Percentiles rank a stretch among this genome's conserved stretches.
phyloP scores from a whole-genome alignment of 2,797 vertebrate genomes.

The Eleutherodactylus coqui region DNA sequence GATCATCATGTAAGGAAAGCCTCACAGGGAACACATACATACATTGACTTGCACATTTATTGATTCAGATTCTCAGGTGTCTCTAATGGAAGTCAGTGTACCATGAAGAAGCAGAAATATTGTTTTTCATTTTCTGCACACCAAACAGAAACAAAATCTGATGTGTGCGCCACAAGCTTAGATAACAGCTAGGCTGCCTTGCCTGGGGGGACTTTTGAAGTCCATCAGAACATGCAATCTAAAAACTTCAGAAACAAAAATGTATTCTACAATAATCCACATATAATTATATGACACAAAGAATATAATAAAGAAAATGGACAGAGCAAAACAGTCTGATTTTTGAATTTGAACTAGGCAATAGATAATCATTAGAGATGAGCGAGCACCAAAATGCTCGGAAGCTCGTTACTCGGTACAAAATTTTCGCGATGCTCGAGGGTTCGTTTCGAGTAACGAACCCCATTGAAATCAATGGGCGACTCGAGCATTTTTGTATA shows the following conservation, averaged over 20 bases:
- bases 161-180: constrained; percentile 39
- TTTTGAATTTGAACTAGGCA: background rate
- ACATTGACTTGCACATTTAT: constrained; percentile 49
- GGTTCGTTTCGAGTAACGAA: too few relatives aligned
- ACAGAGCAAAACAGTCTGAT: background rate
- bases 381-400: too few relatives aligned
- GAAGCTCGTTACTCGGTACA: too few relatives aligned
- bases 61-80: constrained; percentile 48
- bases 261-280: background rate
- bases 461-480: too few relatives aligned
- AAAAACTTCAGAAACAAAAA: constrained; percentile 1
- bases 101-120: constrained; percentile 46
- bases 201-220: constrained; percentile 8
- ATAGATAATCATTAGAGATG: background rate
- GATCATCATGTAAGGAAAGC: constrained; percentile 34
- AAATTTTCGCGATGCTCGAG: too few relatives aligned
- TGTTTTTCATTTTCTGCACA: constrained; percentile 50
- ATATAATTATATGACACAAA: background rate
- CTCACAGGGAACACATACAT: constrained; percentile 33
- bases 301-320: background rate
- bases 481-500: too few relatives aligned
- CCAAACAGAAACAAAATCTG: constrained; percentile 29
- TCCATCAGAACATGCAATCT: background rate
- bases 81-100: constrained; percentile 49
- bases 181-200: constrained; percentile 27